A percentile compares a stretch with the other conserved stretches of the same genome.
phyloP scores from a whole-genome alignment of 2,888 invertebrate species.

The Sminthurides aquaticus region DNA sequence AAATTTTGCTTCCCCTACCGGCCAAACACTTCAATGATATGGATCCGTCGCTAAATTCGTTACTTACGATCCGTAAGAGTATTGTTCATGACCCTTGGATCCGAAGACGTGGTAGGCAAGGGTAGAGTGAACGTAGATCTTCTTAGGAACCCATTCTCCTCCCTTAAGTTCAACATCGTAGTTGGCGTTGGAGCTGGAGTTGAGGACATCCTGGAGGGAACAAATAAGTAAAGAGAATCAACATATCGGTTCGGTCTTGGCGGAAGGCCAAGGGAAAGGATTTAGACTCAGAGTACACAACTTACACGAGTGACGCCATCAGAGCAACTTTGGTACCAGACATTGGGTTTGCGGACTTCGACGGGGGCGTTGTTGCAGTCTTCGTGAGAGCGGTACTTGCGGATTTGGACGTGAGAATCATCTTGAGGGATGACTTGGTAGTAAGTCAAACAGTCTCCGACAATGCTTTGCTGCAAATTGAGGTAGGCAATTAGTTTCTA shows the following conservation, averaged over 20 bases:
- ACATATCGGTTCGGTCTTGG: neutral
- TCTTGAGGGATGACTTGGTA: constrained; percentile 35
- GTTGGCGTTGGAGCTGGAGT: constrained; percentile 33
- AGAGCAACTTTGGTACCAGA: constrained; percentile 30
- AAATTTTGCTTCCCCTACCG: neutral
- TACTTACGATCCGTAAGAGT: constrained; percentile 25
- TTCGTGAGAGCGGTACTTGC: constrained; percentile 37
- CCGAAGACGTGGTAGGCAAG: constrained; percentile 38
- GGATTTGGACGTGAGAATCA: constrained; percentile 31
- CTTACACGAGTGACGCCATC: constrained; percentile 37
- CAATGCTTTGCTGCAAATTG: constrained; percentile 34
- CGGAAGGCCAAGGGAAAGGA: neutral
- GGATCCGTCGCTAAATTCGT: no score
- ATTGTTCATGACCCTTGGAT: constrained; percentile 39
- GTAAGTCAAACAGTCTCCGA: constrained; percentile 40
- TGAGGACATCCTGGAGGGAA: constrained; percentile 35
- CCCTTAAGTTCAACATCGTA: constrained; percentile 33
- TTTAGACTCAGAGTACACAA: neutral
- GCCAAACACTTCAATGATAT: neutral
- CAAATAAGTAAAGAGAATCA: neutral
- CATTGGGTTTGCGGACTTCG: constrained; percentile 33
- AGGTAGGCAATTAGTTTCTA: neutral
- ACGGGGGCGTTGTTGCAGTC: constrained; percentile 32
- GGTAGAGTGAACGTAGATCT: constrained; percentile 29
- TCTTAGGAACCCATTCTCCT: constrained; percentile 30